Evolutionary conservation across 2,797 vertebrate species (phyloP).

Genomic region (Anguilla obscura): DNA sequence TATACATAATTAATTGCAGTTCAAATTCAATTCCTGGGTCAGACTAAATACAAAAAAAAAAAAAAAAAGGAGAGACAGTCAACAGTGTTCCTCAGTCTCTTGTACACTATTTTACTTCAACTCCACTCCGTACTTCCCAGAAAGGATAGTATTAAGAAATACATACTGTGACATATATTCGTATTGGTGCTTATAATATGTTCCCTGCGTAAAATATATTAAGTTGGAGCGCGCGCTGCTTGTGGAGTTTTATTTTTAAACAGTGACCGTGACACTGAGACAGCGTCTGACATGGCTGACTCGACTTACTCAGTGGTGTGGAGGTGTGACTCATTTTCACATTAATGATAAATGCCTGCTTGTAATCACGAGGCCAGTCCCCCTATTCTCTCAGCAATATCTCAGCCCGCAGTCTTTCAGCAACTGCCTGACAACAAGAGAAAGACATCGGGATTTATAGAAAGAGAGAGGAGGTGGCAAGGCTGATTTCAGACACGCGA

Average conservation of each 20-base stretch:
- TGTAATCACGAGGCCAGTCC: neutral
- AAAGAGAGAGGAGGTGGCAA: conserved; percentile 68
- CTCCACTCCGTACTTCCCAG: too few relatives aligned
- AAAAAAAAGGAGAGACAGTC: too few relatives aligned
- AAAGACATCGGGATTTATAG: conserved; percentile 65
- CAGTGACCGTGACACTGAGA: neutral
- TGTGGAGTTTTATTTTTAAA: neutral
- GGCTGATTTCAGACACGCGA: conserved; percentile 22
- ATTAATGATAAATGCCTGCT: neutral
- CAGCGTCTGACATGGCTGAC: neutral
- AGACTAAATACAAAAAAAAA: too few relatives aligned
- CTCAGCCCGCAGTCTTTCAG: neutral
- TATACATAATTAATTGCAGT: too few relatives aligned
- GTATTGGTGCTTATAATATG: neutral
- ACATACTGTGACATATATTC: neutral
- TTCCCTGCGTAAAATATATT: neutral
- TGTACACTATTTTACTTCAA: too few relatives aligned
- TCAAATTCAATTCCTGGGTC: too few relatives aligned
- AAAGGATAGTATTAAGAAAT: neutral
- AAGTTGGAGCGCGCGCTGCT: neutral
- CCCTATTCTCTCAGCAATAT: neutral
- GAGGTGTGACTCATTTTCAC: conserved; percentile 1
- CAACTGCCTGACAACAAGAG: conserved; percentile 29
- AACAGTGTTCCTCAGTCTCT: too few relatives aligned
- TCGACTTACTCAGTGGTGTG: neutral